These are phyloP conservation scores for Philopotamus ludificatus DNA, from an alignment of 1,140 invertebrate species.

Conservation along the genomic window DNA sequence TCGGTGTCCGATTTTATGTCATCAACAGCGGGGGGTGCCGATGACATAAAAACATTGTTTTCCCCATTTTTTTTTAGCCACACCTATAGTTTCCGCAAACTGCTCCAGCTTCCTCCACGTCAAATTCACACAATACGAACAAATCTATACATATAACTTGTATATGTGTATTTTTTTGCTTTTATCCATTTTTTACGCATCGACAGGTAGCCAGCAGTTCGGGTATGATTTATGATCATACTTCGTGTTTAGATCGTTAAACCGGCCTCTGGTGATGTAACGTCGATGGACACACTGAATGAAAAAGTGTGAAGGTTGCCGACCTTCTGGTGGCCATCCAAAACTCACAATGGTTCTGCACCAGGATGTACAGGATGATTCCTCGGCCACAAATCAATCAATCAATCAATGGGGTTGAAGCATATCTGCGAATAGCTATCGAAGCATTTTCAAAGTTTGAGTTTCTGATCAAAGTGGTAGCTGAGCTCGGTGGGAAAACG, in stretches of 20 bases:
- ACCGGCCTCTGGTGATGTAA: constrained; percentile 29
- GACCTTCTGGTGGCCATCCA: constrained; percentile 14
- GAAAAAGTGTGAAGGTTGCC: constrained; percentile 31
- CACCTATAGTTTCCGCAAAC: neutral
- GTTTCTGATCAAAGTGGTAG: no score
- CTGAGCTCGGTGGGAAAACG: no score
- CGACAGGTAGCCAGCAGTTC: constrained; percentile 29
- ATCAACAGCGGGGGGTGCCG: no score
- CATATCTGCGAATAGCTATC: no score
- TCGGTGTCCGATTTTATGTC: no score
- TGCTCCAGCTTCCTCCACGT: neutral
- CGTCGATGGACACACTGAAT: constrained; percentile 23
- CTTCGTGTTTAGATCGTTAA: constrained; percentile 31
- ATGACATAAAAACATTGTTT: no score
- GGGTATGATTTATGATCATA: constrained; percentile 24
- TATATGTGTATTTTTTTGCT: constrained; percentile 16
- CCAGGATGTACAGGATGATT: no score
- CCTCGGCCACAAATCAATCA: no score
- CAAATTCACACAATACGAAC: neutral
- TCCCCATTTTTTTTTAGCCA: neutral
- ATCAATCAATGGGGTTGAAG: no score
- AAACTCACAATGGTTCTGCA: no score
- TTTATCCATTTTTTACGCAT: constrained; percentile 30
- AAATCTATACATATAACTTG: no score
- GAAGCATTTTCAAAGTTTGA: no score